A percentile compares a stretch with the other conserved stretches of the same genome.
These are phyloP conservation scores for Laothoe populi DNA, from an alignment of 2,888 invertebrate genomes.

Conservation along the genomic window DNA sequence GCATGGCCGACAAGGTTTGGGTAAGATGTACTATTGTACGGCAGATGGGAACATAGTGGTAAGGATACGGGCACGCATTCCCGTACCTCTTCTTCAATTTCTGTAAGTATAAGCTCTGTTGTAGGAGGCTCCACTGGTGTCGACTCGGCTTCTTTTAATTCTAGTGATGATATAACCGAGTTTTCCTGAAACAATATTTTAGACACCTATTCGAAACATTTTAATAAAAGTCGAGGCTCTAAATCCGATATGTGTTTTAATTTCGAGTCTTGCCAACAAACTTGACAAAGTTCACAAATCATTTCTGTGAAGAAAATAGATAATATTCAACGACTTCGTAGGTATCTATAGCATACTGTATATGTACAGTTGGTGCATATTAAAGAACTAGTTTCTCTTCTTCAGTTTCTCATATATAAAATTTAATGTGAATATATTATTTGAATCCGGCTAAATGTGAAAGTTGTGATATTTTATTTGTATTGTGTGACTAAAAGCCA, in stretches of 20 bases:
- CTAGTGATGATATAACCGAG: conserved; percentile 75
- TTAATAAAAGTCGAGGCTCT: too few species aligned
- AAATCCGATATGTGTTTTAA: neutral
- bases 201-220: neutral
- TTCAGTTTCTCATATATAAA: conserved; percentile 21
- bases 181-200: conserved; percentile 66
- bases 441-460: conserved; percentile 23
- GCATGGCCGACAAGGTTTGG: conserved; percentile 91
- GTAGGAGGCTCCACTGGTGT: conserved; percentile 68
- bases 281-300: too few species aligned
- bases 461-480: conserved; percentile 26
- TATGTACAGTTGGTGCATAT: too few species aligned
- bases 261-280: too few species aligned
- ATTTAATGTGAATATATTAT: conserved; percentile 20
- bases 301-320: too few species aligned
- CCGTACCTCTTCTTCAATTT: conserved; percentile 85
- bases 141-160: conserved; percentile 69
- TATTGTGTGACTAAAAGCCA: conserved; percentile 27
- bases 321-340: too few species aligned
- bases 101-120: conserved; percentile 64
- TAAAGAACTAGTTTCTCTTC: conserved; percentile 3
- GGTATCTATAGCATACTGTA: too few species aligned
- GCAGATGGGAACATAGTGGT: conserved; percentile 88
- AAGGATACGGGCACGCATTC: conserved; percentile 88
- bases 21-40: conserved; percentile 92